Percentiles rank a stretch among this genome's conserved stretches.
Evolutionary conservation across 2,888 invertebrate species (phyloP).

Genomic region (Tethea ocularis): DNA sequence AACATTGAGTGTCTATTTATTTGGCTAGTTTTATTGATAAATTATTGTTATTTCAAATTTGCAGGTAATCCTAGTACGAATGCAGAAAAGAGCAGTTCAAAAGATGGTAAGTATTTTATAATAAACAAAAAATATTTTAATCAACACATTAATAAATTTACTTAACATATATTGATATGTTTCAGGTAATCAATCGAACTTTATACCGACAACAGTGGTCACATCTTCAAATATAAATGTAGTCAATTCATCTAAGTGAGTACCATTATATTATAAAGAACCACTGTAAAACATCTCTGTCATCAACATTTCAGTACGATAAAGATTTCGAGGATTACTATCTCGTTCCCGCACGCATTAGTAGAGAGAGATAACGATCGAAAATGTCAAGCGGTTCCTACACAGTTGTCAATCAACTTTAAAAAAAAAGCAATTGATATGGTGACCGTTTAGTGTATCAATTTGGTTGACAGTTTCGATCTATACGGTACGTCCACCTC

Average conservation of each 20-base stretch:
- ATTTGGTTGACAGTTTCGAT: no score
- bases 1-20: no score
- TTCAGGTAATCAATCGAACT: conserved; percentile 79
- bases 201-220: conserved; percentile 81
- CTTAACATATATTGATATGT: conserved; percentile 19
- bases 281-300: neutral
- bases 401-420: no score
- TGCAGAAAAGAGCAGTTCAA: conserved; percentile 78
- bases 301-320: no score
- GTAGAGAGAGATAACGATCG: no score
- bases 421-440: no score
- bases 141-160: neutral
- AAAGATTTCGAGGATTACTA: no score
- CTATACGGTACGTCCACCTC: no score
- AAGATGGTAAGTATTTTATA: conserved; percentile 65
- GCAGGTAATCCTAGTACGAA: conserved; percentile 79
- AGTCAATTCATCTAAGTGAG: conserved; percentile 82
- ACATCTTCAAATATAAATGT: conserved; percentile 81
- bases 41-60: conserved; percentile 61
- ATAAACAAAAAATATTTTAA: neutral
- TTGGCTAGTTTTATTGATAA: no score
- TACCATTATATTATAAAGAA: conserved; percentile 35
- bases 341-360: no score
- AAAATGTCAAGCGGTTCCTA: no score
- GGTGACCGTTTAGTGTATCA: no score